A percentile compares a stretch with the other conserved stretches of the same genome.
phyloP scores from a whole-genome alignment of 2,888 invertebrate genomes.

The Sceliomorpha sp. region DNA sequence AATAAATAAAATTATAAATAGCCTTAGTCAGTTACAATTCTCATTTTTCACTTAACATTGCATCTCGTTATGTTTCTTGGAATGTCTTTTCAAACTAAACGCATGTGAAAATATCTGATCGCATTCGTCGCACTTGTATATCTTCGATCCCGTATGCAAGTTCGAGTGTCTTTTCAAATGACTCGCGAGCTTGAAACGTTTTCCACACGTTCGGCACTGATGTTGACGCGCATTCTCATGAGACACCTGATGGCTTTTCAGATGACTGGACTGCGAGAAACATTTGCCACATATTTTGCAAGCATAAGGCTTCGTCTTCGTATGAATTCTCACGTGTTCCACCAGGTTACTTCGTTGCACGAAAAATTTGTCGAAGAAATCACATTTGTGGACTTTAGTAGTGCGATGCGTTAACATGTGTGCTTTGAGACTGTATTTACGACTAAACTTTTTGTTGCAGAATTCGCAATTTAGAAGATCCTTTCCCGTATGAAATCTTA shows the following conservation, averaged over 20 bases:
- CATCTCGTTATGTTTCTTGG: constrained; percentile 79
- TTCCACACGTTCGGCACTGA: constrained; percentile 75
- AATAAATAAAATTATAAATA: no score
- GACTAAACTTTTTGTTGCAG: constrained; percentile 77
- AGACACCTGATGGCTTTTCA: constrained; percentile 73
- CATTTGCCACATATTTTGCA: constrained; percentile 73
- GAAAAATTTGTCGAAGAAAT: constrained; percentile 73
- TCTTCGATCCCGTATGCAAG: constrained; percentile 70
- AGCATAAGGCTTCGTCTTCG: constrained; percentile 73
- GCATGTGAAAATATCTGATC: constrained; percentile 81
- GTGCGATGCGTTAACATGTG: constrained; percentile 74
- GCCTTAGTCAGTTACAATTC: no score
- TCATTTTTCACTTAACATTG: constrained; percentile 9
- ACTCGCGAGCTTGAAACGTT: constrained; percentile 74
- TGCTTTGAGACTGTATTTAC: constrained; percentile 74
- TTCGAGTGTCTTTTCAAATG: constrained; percentile 75
- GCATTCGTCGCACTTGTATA: constrained; percentile 80
- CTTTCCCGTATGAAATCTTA: constrained; percentile 71
- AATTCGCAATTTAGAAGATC: constrained; percentile 73
- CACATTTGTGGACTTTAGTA: constrained; percentile 72
- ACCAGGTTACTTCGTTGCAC: constrained; percentile 73
- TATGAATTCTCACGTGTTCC: constrained; percentile 76
- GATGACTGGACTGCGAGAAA: constrained; percentile 76
- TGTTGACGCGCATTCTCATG: constrained; percentile 70
- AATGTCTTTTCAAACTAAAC: constrained; percentile 81